Base-by-base conservation (phyloP, 2,113 vertebrate genomes). In the Lepus americanus region DNA sequence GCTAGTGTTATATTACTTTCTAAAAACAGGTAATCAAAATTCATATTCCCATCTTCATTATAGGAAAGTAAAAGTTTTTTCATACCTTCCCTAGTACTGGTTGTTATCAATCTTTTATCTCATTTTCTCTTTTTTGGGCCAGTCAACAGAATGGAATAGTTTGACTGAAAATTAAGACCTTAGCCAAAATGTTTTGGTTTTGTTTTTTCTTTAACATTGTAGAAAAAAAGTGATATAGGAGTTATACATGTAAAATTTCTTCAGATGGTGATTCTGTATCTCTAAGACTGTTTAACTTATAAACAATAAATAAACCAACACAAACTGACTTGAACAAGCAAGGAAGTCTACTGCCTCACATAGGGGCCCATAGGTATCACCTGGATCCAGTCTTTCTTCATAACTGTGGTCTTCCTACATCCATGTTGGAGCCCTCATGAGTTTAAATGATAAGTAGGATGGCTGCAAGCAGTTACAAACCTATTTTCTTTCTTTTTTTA, bases 271-370 rank as follows among this genome's bases (percentile, higher is more conserved):
- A 73, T 29, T 29, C 63, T 82, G 11, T 53, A 78, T 31, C 4
- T 76, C 66, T 55, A 53, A 19, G 9, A 76, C 27, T 76, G 81
- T 89, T 33, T n/a, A 72, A 7, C 49, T 23, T 90, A 17, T 16
- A 93, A 61, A 11, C 80, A 31, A 88, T 17, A 79, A 78, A 87
- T 49, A 61, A 91, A 89, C 14, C 51, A 95, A 78, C 9, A 64
- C 49, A 83, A 95, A 74, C 22, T 87, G 5, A 1, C 14, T 84
- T 80, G 33, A 74, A 77, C 3, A 92, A 67, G 13, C 3, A 27
- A 78, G 23, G 2, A 49, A 33, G 66, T 33, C 70, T 72, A 55
- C 36, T 83, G 16, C 2, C 2, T 82, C 23, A 59, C 1, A 31
- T 63, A 92, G n/a, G 16, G 19, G 61, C 3, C 19, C 16, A 53